A percentile compares a stretch with the other conserved stretches of the same genome.
Evolutionary conservation across 2,113 vertebrate species (phyloP).

Genomic region (Pteruthius melanotis): DNA sequence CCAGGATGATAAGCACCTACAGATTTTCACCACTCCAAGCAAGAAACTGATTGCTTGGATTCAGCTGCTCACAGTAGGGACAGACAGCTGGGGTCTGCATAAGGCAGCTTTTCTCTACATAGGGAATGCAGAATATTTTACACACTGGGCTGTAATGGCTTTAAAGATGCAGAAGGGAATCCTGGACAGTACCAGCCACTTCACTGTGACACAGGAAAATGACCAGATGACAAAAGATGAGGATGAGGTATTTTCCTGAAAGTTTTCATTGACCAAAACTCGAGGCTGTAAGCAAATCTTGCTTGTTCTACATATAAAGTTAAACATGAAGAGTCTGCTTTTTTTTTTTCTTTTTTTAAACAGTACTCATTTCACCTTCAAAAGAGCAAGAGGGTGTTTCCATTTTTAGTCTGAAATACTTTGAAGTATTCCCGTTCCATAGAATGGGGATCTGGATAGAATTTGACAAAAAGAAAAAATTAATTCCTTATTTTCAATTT

Average conservation of each 20-base stretch:
- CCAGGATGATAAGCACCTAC: not conserved
- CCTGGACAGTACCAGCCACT: not conserved
- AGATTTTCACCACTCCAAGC: not conserved
- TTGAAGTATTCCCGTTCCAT: slow-evolving; percentile 7
- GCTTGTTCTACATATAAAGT: not conserved
- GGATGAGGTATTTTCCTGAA: not conserved
- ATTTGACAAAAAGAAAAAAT: not conserved
- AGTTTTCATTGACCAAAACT: not conserved
- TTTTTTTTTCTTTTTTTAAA: not conserved
- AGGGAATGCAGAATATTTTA: not conserved
- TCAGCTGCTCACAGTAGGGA: not conserved
- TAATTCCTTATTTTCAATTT: slow-evolving; percentile 29
- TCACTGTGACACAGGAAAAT: not conserved
- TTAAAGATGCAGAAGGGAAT: not conserved
- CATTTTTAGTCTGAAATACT: slow-evolving; percentile 49
- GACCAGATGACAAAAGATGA: not conserved
- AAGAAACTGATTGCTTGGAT: not conserved
- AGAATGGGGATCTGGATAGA: slow-evolving; percentile 20
- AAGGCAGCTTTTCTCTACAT: not conserved
- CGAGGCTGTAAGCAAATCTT: not conserved
- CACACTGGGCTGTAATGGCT: not conserved
- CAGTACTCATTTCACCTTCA: slow-evolving; percentile 10
- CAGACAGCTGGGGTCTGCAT: not conserved
- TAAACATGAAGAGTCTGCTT: not conserved
- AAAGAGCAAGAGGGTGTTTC: slow-evolving; percentile 21